Evolutionary conservation across 2,113 vertebrate genomes (phyloP).

Genomic region (Camelus bactrianus): DNA sequence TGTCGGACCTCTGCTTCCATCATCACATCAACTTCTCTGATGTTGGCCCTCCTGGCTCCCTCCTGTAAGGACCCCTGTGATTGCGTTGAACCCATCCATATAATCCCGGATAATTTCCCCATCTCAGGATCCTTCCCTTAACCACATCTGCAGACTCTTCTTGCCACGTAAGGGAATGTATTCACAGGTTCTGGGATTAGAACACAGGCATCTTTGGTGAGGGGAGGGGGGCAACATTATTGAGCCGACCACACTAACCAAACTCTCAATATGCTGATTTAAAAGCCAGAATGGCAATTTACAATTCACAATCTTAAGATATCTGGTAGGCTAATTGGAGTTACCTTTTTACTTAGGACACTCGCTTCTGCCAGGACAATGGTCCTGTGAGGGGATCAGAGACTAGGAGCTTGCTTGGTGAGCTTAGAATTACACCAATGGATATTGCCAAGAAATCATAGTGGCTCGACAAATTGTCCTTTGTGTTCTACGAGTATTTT

Average conservation of each 20-base stretch:
- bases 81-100: rapidly evolving
- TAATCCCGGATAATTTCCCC: neutral
- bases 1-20: neutral
- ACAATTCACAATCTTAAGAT: neutral
- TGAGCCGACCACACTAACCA: neutral
- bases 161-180: neutral
- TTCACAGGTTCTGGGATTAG: neutral
- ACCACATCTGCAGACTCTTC: neutral
- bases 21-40: neutral
- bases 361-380: neutral
- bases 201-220: neutral
- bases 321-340: neutral
- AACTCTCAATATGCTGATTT: neutral
- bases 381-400: neutral
- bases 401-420: neutral
- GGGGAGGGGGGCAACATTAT: neutral
- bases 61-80: neutral
- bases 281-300: neutral
- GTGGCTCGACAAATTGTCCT: neutral
- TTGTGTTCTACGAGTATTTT: neutral
- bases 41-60: neutral
- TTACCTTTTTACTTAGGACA: neutral
- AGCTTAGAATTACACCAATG: neutral
- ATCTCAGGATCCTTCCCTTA: neutral
- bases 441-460: neutral